These are phyloP conservation scores for Argynnis bischoffii DNA, from an alignment of 2,888 invertebrate genomes.

Conservation along the genomic window DNA sequence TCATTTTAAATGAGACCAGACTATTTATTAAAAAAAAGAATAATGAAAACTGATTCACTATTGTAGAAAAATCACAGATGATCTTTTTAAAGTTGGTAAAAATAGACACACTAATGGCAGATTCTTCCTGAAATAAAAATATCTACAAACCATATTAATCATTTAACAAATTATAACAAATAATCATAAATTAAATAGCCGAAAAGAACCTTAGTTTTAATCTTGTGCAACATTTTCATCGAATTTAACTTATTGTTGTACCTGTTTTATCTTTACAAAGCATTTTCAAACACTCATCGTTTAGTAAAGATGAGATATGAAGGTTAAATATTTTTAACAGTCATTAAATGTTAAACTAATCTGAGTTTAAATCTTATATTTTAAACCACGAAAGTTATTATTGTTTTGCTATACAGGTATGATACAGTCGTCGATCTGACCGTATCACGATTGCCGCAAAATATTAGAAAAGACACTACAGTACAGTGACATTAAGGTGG, in stretches of 20 bases:
- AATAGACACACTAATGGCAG: too few relatives aligned
- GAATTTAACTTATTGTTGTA: not conserved
- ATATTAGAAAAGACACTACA: conserved; percentile 60
- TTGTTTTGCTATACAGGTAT: conserved; percentile 58
- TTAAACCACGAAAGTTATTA: conserved; percentile 29
- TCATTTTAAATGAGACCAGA: too few relatives aligned
- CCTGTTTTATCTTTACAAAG: not conserved
- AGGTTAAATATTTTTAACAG: conserved; percentile 31
- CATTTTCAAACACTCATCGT: conserved; percentile 7
- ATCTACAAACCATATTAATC: too few relatives aligned
- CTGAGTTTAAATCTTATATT: conserved; percentile 30
- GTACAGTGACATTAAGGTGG: conserved; percentile 51
- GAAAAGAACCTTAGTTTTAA: not conserved
- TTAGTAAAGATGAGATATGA: conserved; percentile 8
- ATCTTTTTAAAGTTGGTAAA: too few relatives aligned
- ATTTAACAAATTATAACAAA: not conserved
- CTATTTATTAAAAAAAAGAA: too few relatives aligned
- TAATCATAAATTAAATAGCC: not conserved
- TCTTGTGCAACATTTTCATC: conserved; percentile 1
- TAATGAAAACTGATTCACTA: too few relatives aligned
- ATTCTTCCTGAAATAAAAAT: too few relatives aligned
- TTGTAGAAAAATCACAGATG: too few relatives aligned
- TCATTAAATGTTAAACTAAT: conserved; percentile 2
- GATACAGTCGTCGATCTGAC: conserved; percentile 60
- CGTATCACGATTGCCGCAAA: conserved; percentile 58